Base-by-base conservation (phyloP, 1,140 invertebrate genomes). In the Drosophila sucinea region DNA sequence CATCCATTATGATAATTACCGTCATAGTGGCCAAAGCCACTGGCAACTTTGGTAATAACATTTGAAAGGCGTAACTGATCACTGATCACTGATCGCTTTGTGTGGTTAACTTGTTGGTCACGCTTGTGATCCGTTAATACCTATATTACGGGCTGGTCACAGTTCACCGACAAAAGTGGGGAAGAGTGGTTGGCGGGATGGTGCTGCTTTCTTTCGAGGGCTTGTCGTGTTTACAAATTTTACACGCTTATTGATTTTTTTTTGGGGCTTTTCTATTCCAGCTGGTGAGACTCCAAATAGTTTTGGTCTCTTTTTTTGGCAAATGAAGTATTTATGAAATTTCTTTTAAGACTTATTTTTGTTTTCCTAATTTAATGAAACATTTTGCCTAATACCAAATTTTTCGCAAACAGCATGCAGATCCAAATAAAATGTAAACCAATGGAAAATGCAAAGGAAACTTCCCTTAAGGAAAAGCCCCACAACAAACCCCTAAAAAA, bases 201-300 rank as follows among this genome's bases (percentile, higher is more conserved):
- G 67, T 62, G 70, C 47, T 70, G 62, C 56, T 44, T 60, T n/a
- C 23, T 60, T 23, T 35, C 35, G 78, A 68, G 77, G 83, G 79
- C 84, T 83, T 86, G 83, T 58, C 83, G 84, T 86, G 83, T 86
- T 86, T 86, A 86, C 83, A 87, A 83, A 81, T 77, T 77, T 70
- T 71, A 86, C 76, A 87, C 84, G 83, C 77, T 77, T 89, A 86
- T 86, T 86, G 83, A 86, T 86, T 86, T 75, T 78, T 76, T 77
- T 70, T 77, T 10, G 23, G 44, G 23, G 44, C 44, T 51, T 51
- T 76, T 62, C 75, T 62, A 5, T 11, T 29, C 38, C 60, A 62
- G 23, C n/a, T 75, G 60, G 56, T 55, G 30, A 56, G 30, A 62
- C 40, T 65, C 47, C 60, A 30, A 30, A 60, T 38, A 1, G 32